These are phyloP conservation scores for Mustelus asterias DNA, from an alignment of 2,113 vertebrate species.

Conservation along the genomic window DNA sequence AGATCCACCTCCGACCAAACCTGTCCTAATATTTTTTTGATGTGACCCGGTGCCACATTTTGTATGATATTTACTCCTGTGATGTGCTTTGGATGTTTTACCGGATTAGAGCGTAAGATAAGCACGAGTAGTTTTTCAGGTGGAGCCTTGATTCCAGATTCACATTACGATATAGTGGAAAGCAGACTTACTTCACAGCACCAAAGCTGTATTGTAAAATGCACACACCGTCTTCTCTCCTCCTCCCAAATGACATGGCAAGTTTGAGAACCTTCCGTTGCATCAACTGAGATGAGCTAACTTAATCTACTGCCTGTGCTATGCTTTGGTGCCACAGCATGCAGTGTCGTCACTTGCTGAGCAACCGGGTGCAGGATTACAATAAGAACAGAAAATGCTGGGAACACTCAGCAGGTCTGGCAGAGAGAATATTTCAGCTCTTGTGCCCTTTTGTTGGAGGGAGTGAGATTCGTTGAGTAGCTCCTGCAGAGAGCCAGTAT, in stretches of 20 bases:
- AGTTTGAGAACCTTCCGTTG: background rate
- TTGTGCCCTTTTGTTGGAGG: too few species aligned
- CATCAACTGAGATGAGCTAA: background rate
- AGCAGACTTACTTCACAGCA: background rate
- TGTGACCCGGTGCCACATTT: background rate
- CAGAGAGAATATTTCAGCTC: too few species aligned
- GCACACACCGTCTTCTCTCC: background rate
- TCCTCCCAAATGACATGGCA: background rate
- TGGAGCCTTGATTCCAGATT: background rate
- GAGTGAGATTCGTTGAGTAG: too few species aligned
- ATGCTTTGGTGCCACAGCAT: background rate
- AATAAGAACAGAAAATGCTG: too few species aligned
- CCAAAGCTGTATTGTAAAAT: background rate
- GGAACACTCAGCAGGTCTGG: too few species aligned
- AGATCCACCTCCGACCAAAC: background rate
- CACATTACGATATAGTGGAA: background rate
- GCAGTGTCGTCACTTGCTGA: background rate
- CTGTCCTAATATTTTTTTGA: background rate
- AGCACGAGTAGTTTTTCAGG: background rate
- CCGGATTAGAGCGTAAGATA: background rate
- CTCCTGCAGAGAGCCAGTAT: too few species aligned
- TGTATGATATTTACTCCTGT: background rate
- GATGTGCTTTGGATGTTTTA: background rate
- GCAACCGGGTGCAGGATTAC: background rate
- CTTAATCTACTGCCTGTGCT: background rate